Base-by-base conservation (phyloP, 2,797 vertebrate species). In the Helicolenus hilgendorfi region DNA sequence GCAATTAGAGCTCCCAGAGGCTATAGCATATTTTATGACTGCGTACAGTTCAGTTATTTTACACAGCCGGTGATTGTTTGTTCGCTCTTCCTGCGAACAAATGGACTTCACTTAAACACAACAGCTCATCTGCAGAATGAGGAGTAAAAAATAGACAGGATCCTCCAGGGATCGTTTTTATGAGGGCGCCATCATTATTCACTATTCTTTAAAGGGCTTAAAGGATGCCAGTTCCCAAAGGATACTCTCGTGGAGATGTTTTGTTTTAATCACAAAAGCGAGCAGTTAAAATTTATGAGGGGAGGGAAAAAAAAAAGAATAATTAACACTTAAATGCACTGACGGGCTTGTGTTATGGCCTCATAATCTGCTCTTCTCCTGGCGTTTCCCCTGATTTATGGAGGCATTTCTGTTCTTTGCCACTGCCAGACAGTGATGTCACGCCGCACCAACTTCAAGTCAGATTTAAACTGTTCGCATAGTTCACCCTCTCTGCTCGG, bases 181-280 rank as follows among this genome's bases (percentile, higher is more conserved):
- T 94, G 87, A 92, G 91, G 85, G 90, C 74, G 31, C 81, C 68
- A 79, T 94, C 90, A 95, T 97, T 96, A 96, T 94, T 94, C 95
- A 95, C 85, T 77, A 89, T 96, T 95, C 92, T 96, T 94, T 96
- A 96, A 94, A 86, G 88, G 89, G 94, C 95, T 96, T 96, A 96
- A 93, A 95, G 91, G 92, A 96, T 95, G 95, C 91, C 92, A 86
- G 88, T 82, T 95, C 96, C 95, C 94, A 92, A 86, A 87, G 94
- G 96, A 96, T 91, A 89, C 81, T 88, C 94, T 95, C 20, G n/a
- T 83, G 87, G 93, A 94, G 89, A 93, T 96, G 94, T 96, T 96
- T 97, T 96, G 94, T 97, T 96, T 96, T 96, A 97, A 96, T 97
- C 95, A 96, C 95, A 96, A 96, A 97, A 95, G 92, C 95, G 91